These are phyloP conservation scores for Oncorhynchus nerka DNA, from an alignment of 2,113 vertebrate genomes.

Conservation along the genomic window DNA sequence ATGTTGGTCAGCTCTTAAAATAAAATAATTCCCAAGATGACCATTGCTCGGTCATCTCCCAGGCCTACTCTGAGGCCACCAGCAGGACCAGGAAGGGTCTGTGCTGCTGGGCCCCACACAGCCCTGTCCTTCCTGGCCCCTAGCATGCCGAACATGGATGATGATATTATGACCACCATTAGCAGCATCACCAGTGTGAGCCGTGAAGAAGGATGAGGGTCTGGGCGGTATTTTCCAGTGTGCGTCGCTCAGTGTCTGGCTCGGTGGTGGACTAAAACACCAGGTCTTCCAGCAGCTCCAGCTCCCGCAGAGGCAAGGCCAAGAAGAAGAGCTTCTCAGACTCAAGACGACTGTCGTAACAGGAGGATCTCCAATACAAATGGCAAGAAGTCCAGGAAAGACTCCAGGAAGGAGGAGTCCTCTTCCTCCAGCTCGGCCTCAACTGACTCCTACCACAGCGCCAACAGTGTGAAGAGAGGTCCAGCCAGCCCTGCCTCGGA, in stretches of 20 bases:
- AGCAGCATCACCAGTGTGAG: conserved; percentile 83
- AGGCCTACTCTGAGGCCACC: conserved; percentile 80
- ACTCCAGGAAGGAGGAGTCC: conserved; percentile 70
- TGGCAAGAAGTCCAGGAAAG: conserved; percentile 74
- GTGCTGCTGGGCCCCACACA: conserved; percentile 82
- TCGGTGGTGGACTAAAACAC: conserved; percentile 76
- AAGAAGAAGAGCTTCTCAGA: conserved; percentile 69
- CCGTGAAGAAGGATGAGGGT: conserved; percentile 56
- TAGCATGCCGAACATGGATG: conserved; percentile 76
- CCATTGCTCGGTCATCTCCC: conserved; percentile 77
- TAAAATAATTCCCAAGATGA: conserved; percentile 69
- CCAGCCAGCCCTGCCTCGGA: conserved; percentile 36
- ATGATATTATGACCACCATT: conserved; percentile 77
- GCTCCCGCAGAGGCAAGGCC: conserved; percentile 65
- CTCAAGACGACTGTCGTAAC: conserved; percentile 58
- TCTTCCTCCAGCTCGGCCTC: conserved; percentile 72
- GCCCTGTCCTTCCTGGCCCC: conserved; percentile 76
- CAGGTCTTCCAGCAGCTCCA: conserved; percentile 63
- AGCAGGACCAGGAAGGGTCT: conserved; percentile 78
- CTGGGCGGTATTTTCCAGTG: conserved; percentile 56
- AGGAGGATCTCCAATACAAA: conserved; percentile 78
- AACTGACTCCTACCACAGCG: conserved; percentile 86
- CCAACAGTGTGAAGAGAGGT: conserved; percentile 85
- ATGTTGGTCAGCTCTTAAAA: too few species aligned
- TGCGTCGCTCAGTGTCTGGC: conserved; percentile 77